Evolutionary conservation across 2,797 vertebrate genomes (phyloP).

Genomic region (Hozukius guyotensis): DNA sequence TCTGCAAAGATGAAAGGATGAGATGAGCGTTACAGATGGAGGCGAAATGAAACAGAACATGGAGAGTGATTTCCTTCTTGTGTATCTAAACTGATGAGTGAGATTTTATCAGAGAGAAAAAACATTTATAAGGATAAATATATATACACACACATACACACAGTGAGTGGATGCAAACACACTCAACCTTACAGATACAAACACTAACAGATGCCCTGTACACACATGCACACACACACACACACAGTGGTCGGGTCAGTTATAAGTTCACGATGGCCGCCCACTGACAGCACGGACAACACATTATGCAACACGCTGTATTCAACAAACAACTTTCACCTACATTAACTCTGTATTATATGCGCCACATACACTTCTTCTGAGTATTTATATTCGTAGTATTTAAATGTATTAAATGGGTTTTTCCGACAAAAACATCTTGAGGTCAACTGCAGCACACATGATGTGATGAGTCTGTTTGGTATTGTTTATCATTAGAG

Average conservation of each 20-base stretch:
- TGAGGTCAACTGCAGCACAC: not conserved
- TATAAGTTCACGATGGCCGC: not conserved
- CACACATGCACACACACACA: not conserved
- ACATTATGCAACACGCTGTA: slow-evolving; percentile 28
- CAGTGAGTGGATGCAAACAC: not conserved
- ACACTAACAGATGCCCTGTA: not conserved
- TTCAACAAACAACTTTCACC: slow-evolving; percentile 11
- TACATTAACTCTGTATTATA: not conserved
- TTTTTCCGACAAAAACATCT: not conserved
- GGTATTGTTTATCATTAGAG: not conserved
- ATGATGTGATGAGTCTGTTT: not conserved
- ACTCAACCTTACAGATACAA: not conserved
- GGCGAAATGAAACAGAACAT: not conserved
- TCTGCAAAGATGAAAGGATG: not conserved
- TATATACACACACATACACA: not conserved
- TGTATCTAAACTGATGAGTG: not conserved
- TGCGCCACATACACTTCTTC: not conserved
- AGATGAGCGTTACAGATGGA: not conserved
- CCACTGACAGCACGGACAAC: slow-evolving; percentile 1
- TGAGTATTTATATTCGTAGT: not conserved
- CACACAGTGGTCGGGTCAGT: not conserved
- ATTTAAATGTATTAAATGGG: not conserved
- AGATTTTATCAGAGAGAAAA: not conserved
- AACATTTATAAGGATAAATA: not conserved
- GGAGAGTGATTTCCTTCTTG: not conserved